Evolutionary conservation across 2,797 vertebrate species (phyloP), one percentile per base, ranked within the genome.

Genomic region (Catostomus latipinnis): DNA sequence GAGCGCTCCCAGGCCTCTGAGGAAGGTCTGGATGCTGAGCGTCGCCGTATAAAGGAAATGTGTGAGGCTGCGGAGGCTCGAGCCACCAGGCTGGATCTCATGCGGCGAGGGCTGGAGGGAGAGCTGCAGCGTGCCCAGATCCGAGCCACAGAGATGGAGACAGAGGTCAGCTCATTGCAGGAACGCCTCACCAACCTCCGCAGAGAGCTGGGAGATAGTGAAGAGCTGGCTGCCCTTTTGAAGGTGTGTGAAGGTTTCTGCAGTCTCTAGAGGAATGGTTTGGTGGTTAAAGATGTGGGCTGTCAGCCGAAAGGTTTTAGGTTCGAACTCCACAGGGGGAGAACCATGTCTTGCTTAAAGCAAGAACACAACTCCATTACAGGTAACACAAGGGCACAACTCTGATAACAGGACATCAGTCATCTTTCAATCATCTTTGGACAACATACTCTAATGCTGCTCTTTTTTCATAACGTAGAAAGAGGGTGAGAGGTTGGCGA

Each of bases 111-210:
- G 43, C 84, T 93, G 0, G 94, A 95, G 76, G 94, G 92, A 9
- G 94, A 96, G 82, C 87, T 95, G 0, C 93, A 95, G 83, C 87
- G 91, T 71, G 87, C 92, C 34, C 89, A 87, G 63, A 88, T 94
- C 52, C 88, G 87, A 16, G 82, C 88, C 0, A 86, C 87, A 1
- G 93, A 95, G 84, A 89, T 91, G 70, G 92, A 96, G 4, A 85
- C 87, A 0, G 93, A 95, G 88, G 85, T 87, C 0, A 84, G 79
- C 4, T 79, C 87, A 0, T 81, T 94, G 62, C 91, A 91, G 81
- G 92, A 94, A 45, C 91, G 92, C 60, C 86, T 92, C 53, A 85
- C 82, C 0, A 88, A 88, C 61, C 86, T 93, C 43, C 86, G 90
- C 82, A 90, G 82, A 82, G 92, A 91, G 74, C 89, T 96, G 77